Evolutionary conservation across 2,888 invertebrate genomes (phyloP).

Genomic region (Hirudinaria manillensis): DNA sequence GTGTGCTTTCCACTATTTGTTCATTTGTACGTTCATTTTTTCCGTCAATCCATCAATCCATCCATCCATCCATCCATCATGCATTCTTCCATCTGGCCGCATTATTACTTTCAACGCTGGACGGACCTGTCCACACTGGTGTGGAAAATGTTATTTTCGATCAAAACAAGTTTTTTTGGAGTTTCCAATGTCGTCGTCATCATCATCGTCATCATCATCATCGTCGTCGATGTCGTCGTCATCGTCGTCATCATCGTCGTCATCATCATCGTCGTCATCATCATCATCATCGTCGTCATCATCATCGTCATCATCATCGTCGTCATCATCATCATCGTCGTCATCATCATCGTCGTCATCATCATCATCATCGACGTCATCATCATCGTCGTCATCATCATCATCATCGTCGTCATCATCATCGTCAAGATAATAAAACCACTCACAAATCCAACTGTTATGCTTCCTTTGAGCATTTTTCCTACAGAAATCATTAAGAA

Average conservation of each 20-base stretch:
- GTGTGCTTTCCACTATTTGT: too few species aligned
- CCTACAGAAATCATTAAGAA: too few species aligned
- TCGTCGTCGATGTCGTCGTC: constrained; percentile 24
- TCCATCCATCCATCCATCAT: too few species aligned
- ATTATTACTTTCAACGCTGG: too few species aligned
- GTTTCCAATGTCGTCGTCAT: constrained; percentile 28
- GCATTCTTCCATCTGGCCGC: too few species aligned
- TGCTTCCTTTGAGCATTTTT: too few species aligned
- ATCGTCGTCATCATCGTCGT: constrained; percentile 3
- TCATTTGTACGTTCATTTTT: too few species aligned
- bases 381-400: constrained; percentile 27
- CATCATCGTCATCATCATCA: constrained; percentile 33
- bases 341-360: constrained; percentile 29
- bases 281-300: constrained; percentile 34
- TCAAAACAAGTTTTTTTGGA: too few species aligned
- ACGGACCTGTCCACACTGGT: too few species aligned
- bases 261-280: constrained; percentile 26
- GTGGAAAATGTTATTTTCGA: too few species aligned
- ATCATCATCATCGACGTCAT: constrained; percentile 24
- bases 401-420: constrained; percentile 30
- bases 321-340: constrained; percentile 30
- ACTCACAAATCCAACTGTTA: too few species aligned
- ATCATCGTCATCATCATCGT: constrained; percentile 33
- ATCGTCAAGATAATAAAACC: constrained; percentile 10
- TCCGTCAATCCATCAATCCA: too few species aligned